Percentiles rank a stretch among this genome's conserved stretches.
phyloP scores from a whole-genome alignment of 2,797 vertebrate species.

The Chaetodon trifasciatus region DNA sequence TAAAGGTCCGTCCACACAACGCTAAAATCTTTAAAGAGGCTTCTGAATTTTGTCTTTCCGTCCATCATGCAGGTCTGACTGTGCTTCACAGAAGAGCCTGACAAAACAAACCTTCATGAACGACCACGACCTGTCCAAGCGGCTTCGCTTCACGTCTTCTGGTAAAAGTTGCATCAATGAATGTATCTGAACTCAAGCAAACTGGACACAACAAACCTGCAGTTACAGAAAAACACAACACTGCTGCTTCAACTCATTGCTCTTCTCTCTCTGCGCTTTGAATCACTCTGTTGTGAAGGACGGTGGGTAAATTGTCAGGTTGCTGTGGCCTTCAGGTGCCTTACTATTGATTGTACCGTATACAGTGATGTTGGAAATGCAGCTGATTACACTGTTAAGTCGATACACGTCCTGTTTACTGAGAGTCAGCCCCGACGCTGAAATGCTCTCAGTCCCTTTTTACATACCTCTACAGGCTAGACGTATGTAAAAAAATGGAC shows the following conservation, averaged over 20 bases:
- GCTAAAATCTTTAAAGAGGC: background rate
- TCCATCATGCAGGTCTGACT: too few relatives aligned
- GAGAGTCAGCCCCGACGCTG: background rate
- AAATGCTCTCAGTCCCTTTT: too few relatives aligned
- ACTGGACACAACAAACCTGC: background rate
- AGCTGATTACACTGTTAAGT: background rate
- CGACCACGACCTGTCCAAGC: too few relatives aligned
- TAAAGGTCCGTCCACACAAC: background rate
- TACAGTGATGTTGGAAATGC: constrained; percentile 3
- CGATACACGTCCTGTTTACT: background rate
- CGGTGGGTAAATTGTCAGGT: background rate
- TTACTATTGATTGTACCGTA: background rate
- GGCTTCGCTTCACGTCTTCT: too few relatives aligned
- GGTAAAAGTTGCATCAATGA: background rate
- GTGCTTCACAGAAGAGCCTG: too few relatives aligned
- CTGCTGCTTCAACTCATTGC: too few relatives aligned
- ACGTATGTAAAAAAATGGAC: background rate
- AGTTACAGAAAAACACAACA: background rate
- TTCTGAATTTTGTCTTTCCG: background rate
- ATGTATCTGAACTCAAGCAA: background rate
- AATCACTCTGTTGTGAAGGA: background rate
- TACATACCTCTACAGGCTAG: too few relatives aligned
- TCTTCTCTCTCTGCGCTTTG: background rate
- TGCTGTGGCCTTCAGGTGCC: constrained; percentile 3
- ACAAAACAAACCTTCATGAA: too few relatives aligned